These are phyloP conservation scores for Paelopatides confundens DNA, from an alignment of 53 echinoderm and acorn worm species.

Conservation along the genomic window DNA sequence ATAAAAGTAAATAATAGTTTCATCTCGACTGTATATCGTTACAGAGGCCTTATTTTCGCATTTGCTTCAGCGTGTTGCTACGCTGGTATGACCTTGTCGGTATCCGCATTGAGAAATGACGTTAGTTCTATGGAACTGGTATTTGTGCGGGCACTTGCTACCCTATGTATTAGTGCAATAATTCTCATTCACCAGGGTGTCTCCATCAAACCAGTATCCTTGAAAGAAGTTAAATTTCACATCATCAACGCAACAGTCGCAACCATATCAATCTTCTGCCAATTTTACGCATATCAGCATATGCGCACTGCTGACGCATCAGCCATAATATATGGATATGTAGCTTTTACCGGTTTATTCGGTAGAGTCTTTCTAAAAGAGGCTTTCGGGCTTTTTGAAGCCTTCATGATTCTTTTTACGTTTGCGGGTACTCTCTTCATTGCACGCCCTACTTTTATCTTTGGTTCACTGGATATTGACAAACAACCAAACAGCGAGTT, in stretches of 20 bases:
- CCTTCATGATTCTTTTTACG: conserved; percentile 36
- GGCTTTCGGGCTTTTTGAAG: conserved; percentile 13
- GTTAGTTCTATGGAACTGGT: conserved; percentile 1
- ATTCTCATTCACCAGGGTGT: not conserved
- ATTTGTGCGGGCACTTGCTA: not conserved
- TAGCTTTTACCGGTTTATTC: conserved; percentile 51
- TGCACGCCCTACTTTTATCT: conserved; percentile 50
- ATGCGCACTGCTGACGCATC: conserved; percentile 47
- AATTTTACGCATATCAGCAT: conserved; percentile 48
- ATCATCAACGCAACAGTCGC: conserved; percentile 24
- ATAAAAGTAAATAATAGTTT: not conserved
- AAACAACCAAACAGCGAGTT: too few relatives aligned
- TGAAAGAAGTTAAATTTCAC: not conserved
- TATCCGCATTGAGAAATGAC: not conserved
- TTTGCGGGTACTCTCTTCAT: conserved; percentile 30
- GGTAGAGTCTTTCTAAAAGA: conserved; percentile 55
- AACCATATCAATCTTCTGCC: conserved; percentile 14
- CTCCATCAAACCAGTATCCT: conserved; percentile 1
- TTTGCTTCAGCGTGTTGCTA: conserved; percentile 4
- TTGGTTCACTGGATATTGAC: not conserved
- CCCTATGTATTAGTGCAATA: not conserved
- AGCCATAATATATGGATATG: conserved; percentile 47
- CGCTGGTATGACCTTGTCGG: conserved; percentile 13
- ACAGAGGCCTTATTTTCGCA: not conserved
- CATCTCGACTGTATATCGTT: not conserved